Conservation (phyloP, 1,140 invertebrate genomes). For the Eueides isabella region DNA sequence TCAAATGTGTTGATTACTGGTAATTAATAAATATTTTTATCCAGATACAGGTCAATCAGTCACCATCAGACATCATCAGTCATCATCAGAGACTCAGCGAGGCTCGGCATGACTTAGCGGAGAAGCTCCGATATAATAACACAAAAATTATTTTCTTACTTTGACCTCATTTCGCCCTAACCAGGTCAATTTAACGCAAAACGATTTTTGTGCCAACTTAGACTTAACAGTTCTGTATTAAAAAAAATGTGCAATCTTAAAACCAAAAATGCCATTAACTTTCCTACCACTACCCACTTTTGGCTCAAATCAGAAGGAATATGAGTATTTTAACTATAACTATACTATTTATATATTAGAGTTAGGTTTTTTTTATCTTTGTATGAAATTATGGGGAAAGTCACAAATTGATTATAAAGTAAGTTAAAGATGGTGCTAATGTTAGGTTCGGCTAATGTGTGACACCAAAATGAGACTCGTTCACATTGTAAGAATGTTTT, state of each 20-base stretch:
- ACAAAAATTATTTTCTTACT: conserved; percentile 71
- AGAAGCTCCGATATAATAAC: conserved; percentile 47
- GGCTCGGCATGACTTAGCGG: conserved; percentile 31
- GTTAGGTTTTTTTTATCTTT: conserved; percentile 81
- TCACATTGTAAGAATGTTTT: conserved; percentile 76
- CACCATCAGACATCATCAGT: conserved; percentile 52
- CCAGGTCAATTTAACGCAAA: conserved; percentile 61
- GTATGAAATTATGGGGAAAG: conserved; percentile 78
- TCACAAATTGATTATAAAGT: conserved; percentile 79
- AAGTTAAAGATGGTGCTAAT: conserved; percentile 81
- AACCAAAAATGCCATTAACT: conserved; percentile 80
- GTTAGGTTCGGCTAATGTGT: conserved; percentile 80
- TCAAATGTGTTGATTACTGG: no score
- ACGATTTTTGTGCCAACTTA: conserved; percentile 67
- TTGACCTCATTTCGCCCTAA: conserved; percentile 69
- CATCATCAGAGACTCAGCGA: not conserved
- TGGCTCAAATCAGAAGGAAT: conserved; percentile 79
- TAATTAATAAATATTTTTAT: conserved; percentile 15
- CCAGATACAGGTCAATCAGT: conserved; percentile 54
- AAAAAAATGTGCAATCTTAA: conserved; percentile 80
- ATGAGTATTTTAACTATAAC: conserved; percentile 72
- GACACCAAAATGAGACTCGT: conserved; percentile 80
- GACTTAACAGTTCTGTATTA: conserved; percentile 67
- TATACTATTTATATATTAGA: conserved; percentile 80
- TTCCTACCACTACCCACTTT: conserved; percentile 71